Conservation (phyloP, 2,797 vertebrate species). For the Myotis daubentonii region DNA sequence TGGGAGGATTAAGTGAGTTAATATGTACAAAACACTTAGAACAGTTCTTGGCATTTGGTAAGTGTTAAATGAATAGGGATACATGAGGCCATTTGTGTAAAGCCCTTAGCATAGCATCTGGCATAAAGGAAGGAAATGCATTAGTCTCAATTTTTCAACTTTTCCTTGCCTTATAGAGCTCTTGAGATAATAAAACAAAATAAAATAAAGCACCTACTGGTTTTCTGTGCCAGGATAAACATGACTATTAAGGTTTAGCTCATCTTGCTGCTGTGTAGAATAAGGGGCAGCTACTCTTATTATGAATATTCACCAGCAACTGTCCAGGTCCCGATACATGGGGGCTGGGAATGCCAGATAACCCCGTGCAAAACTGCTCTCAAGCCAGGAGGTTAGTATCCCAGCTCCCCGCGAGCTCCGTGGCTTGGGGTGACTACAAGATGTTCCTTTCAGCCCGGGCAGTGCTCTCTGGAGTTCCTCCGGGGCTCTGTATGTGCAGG, state of each 20-base stretch:
- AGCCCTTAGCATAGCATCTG: background rate
- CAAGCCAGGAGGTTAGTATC: background rate
- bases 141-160: background rate
- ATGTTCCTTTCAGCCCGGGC: background rate
- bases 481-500: background rate
- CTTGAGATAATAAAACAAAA: background rate
- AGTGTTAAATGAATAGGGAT: background rate
- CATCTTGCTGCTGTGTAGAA: background rate
- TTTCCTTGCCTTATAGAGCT: conserved; percentile 10
- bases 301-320: background rate
- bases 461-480: background rate
- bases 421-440: background rate
- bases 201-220: background rate
- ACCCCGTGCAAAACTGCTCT: background rate
- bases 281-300: background rate
- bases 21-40: background rate
- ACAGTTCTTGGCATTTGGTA: background rate
- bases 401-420: background rate
- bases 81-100: background rate
- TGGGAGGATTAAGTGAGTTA: background rate
- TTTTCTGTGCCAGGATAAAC: background rate
- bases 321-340: background rate
- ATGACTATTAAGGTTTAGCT: background rate
- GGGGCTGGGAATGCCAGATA: background rate
- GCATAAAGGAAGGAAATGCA: background rate